Evolutionary conservation across 2,888 invertebrate species (phyloP), one percentile per base, ranked within the genome.

Genomic region (Hipparchia sbordonii): DNA sequence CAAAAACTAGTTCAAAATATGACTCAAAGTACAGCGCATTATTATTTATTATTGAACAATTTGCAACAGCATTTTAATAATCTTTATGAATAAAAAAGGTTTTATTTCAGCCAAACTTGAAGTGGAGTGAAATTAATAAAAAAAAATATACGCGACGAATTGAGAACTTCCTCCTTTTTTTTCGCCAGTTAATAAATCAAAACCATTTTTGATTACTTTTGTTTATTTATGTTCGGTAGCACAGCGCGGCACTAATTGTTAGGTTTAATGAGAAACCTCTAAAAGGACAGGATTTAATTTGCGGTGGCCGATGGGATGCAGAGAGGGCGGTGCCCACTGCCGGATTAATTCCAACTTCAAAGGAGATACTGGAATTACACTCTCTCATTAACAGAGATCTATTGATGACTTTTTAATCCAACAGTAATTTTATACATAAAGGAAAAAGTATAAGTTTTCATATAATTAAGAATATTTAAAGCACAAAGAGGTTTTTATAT

Each of bases 311-410:
- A 78, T 82, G 77, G 79, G 82, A 79, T 79, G 80, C 82, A 80
- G 79, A 77, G 81, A 79, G 82, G 84, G 85, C 82, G 83, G 83
- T 79, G 77, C 81, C 78, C 80, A 77, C 79, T 79, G 80, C 79
- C 81, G 82, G 82, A 84, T 85, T 92, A 92, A 92, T 74, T 92
- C 92, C 87, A 79, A 92, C 93, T 89, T 92, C 92, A 92, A 92
- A 92, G 93, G 90, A 84, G 84, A 84, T 78, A 79, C 82, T 87
- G 83, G 85, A 88, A 89, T 89, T 90, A 87, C 84, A 86, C 78
- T 82, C 85, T 82, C 81, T 83, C 65, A 77, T 78, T 76, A 74
- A 76, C 62, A 63, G 62, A 70, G 70, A 70, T 54, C 45, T 63
- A 70, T 69, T 69, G 69, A 61, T 60, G 60, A 69, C 51, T 72